Evolutionary conservation across 2,113 vertebrate species (phyloP).

Genomic region (Platanista minor): DNA sequence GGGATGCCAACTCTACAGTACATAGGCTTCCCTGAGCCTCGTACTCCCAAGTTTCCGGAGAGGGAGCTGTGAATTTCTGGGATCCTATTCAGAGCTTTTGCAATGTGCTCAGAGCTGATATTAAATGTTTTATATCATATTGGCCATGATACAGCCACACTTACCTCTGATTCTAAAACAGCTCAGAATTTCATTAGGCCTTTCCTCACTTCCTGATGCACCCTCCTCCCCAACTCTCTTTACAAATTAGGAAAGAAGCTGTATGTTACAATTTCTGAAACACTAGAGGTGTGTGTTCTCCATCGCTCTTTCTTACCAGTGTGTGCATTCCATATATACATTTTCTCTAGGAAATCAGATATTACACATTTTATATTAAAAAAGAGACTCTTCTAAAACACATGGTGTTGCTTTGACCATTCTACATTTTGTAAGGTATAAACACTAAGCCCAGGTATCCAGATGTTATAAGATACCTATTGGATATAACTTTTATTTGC

Average conservation of each 20-base stretch:
- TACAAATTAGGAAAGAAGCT: background rate
- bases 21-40: background rate
- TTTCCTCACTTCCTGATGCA: background rate
- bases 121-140: slow-evolving; percentile 62
- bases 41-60: slow-evolving; percentile 23
- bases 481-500: slow-evolving; percentile 65
- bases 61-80: slow-evolving; percentile 36
- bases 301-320: slow-evolving; percentile 8
- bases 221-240: background rate
- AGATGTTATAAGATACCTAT: slow-evolving; percentile 55
- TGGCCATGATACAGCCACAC: slow-evolving; percentile 26
- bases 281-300: slow-evolving; percentile 22
- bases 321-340: background rate
- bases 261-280: background rate
- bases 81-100: slow-evolving; percentile 49
- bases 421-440: slow-evolving; percentile 13
- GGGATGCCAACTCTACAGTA: background rate
- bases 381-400: slow-evolving; percentile 14
- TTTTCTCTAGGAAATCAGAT: slow-evolving; percentile 53
- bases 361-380: slow-evolving; percentile 49
- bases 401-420: slow-evolving; percentile 49
- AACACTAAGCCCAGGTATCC: background rate
- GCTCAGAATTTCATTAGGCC: slow-evolving; percentile 32
- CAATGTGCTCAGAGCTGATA: slow-evolving; percentile 39
- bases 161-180: slow-evolving; percentile 29